Evolutionary conservation across 2,113 vertebrate species (phyloP), one percentile per base, ranked within the genome.

Genomic region (Lampris incognitus): DNA sequence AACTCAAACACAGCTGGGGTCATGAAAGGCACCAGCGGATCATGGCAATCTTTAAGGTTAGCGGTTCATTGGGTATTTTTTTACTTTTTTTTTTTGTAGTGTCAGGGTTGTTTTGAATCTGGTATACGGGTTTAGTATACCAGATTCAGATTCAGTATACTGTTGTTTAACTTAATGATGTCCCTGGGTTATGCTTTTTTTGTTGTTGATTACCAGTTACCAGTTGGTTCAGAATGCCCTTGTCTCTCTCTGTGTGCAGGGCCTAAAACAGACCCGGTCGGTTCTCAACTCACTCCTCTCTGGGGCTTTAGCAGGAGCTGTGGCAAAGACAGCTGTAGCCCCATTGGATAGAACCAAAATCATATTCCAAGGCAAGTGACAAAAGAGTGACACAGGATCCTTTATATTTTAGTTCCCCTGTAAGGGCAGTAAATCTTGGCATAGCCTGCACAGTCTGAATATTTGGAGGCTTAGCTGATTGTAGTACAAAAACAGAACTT

Each of bases 261-360:
- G 81, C 36, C 74, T 79, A 13, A 94, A 92, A 39, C 95, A 95
- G 68, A 93, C 92, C 1, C 94, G 85, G 44, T 92, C 96, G 0
- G 90, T 98, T 2, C 64, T 97, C 82, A 96, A 95, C 87, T 96
- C 97, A 0, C 93, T 99, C 71, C 81, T 99, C 78, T 96, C 97
- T 0, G 98, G 98, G 5, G 98, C 98, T 1, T 79, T 99, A 72
- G 98, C 98, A 0, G 98, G 98, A 0, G 98, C 98, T 8, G 95
- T 99, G 55, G 98, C 97, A 81, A 99, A 99, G 92, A 99, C 98
- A 0, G 93, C 95, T 0, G 97, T 99, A 11, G 98, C 98, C 46
- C 98, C 98, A 0, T 83, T 99, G 93, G 98, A 99, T 83, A 93
- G 98, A 89, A 98, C 98, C 75, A 99, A 99, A 95, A 99, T 99